A percentile compares a stretch with the other conserved stretches of the same genome.
Conservation (phyloP, 1,140 invertebrate species). For the Rhopalosiphum padi region DNA sequence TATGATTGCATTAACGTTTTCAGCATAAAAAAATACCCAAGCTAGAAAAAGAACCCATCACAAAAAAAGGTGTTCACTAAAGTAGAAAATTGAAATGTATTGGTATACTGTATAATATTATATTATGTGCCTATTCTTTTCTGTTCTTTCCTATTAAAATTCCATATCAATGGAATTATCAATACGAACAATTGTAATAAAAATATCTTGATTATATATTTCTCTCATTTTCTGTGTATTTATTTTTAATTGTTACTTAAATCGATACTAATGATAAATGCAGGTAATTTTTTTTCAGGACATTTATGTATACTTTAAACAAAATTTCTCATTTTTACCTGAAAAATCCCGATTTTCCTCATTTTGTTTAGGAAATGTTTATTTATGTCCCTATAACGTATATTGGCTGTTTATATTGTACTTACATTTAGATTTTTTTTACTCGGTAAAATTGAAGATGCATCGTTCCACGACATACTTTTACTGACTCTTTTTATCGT, state of each 20-base stretch:
- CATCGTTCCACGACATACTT: slow-evolving; percentile 37
- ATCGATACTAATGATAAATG: not conserved
- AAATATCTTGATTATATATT: not conserved
- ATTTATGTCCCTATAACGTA: not conserved
- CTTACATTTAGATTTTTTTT: slow-evolving; percentile 42
- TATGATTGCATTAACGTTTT: not conserved
- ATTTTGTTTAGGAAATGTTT: not conserved
- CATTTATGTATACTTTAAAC: too few species aligned
- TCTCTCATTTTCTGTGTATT: not conserved
- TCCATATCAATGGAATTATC: not conserved
- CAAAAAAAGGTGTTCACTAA: not conserved
- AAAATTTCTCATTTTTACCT: too few species aligned
- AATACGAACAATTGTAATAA: not conserved
- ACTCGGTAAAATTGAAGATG: not conserved
- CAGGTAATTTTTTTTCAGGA: too few species aligned
- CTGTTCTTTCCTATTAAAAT: not conserved
- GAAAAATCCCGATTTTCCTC: too few species aligned
- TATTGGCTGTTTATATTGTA: not conserved
- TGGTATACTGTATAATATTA: not conserved
- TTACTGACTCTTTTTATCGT: slow-evolving; percentile 26
- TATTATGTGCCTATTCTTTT: not conserved
- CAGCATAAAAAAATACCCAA: not conserved
- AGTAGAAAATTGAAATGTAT: not conserved
- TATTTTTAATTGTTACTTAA: not conserved
- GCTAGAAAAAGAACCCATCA: not conserved